phyloP scores from a whole-genome alignment of 2,888 invertebrate genomes.

The Lasioglossum lativentre region DNA sequence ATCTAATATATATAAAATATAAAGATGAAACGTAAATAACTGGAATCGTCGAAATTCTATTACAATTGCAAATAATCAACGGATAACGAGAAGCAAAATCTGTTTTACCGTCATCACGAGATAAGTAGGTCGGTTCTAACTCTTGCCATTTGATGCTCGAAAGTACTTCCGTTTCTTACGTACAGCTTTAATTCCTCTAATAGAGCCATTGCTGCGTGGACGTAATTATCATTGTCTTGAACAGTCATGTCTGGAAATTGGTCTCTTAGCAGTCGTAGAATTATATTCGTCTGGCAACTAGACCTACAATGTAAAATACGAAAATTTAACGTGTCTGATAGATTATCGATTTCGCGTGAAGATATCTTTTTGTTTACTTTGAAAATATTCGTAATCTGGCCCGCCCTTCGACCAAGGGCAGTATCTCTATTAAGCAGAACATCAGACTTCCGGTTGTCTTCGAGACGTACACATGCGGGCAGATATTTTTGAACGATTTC shows the following conservation, averaged over 20 bases:
- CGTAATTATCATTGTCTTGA: slow-evolving; percentile 59
- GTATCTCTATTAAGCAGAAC: slow-evolving; percentile 77
- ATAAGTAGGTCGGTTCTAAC: slow-evolving; percentile 79
- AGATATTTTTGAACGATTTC: slow-evolving; percentile 71
- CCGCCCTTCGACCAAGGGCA: slow-evolving; percentile 54
- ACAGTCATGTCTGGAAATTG: slow-evolving; percentile 71
- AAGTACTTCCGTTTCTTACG: slow-evolving; percentile 64
- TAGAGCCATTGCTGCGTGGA: slow-evolving; percentile 74
- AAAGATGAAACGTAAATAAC: too few species aligned
- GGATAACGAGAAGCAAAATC: slow-evolving; percentile 3
- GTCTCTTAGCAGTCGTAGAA: slow-evolving; percentile 72
- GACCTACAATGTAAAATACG: slow-evolving; percentile 67
- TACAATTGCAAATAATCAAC: background rate
- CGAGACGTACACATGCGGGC: slow-evolving; percentile 68
- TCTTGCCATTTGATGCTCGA: slow-evolving; percentile 74
- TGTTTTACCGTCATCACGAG: slow-evolving; percentile 65
- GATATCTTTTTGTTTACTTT: slow-evolving; percentile 68
- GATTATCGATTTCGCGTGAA: too few species aligned
- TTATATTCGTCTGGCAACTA: slow-evolving; percentile 73
- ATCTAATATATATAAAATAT: background rate
- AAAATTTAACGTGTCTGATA: background rate
- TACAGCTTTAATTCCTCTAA: slow-evolving; percentile 76
- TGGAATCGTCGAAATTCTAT: background rate
- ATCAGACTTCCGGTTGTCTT: slow-evolving; percentile 70
- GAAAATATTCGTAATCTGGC: slow-evolving; percentile 70